These are phyloP conservation scores for Cryptomyrus ogoouensis DNA, from an alignment of 2,113 vertebrate species.

Conservation along the genomic window DNA sequence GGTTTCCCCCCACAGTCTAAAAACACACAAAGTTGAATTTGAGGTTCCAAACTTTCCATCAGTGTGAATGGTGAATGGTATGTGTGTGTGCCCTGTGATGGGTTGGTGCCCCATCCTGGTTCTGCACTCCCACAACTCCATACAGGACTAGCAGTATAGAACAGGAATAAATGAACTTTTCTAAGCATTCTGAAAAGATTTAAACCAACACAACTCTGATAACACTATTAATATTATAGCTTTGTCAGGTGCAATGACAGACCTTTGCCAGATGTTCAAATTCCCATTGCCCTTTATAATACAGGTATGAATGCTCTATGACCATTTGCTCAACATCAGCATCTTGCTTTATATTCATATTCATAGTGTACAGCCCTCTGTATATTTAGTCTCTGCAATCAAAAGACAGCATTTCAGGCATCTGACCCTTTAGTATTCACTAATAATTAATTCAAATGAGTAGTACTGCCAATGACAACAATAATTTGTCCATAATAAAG, in stretches of 20 bases:
- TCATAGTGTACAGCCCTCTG: background rate
- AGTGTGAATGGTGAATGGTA: background rate
- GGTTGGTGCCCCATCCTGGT: background rate
- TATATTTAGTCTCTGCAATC: background rate
- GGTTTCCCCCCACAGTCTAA: background rate
- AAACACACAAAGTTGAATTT: background rate
- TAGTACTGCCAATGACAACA: background rate
- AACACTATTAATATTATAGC: background rate
- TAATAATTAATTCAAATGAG: background rate
- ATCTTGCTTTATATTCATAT: background rate
- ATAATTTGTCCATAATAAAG: background rate
- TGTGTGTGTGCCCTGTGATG: background rate
- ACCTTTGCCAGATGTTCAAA: background rate
- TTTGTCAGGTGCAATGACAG: background rate
- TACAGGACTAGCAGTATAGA: background rate
- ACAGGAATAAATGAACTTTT: background rate
- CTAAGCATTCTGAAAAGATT: background rate
- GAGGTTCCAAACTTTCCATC: background rate
- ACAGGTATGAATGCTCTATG: background rate
- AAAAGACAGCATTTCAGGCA: background rate
- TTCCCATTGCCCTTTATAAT: background rate
- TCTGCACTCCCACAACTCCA: background rate
- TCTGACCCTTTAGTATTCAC: background rate
- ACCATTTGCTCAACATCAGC: background rate
- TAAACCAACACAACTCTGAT: background rate